These are phyloP conservation scores for Limanda limanda DNA, from an alignment of 2,113 vertebrate species.

Conservation along the genomic window DNA sequence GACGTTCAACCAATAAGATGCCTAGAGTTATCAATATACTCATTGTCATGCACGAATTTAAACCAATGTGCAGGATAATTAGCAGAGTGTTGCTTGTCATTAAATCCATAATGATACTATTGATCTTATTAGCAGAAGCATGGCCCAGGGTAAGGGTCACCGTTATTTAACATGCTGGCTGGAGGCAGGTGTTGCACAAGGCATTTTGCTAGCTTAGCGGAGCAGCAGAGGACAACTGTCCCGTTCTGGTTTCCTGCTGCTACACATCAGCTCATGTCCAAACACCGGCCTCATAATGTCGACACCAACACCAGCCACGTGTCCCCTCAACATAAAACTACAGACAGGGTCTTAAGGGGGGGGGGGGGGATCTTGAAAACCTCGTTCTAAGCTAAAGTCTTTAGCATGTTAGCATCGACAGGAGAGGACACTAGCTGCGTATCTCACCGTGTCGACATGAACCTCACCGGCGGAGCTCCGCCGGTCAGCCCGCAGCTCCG, in stretches of 20 bases:
- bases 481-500: constrained; percentile 66
- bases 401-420: constrained; percentile 59
- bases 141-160: background rate
- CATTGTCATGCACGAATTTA: too few relatives aligned
- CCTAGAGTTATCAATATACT: too few relatives aligned
- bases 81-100: too few relatives aligned
- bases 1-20: too few relatives aligned
- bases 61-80: too few relatives aligned
- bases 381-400: constrained; percentile 22
- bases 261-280: background rate
- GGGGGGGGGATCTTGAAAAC: constrained; percentile 16
- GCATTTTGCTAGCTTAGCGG: constrained; percentile 22
- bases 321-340: background rate
- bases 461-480: constrained; percentile 70
- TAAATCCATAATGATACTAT: too few relatives aligned
- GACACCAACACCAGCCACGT: rapidly evolving
- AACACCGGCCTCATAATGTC: background rate
- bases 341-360: background rate
- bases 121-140: too few relatives aligned
- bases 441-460: constrained; percentile 85
- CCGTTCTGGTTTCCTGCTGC: background rate
- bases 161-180: background rate
- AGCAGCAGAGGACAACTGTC: constrained; percentile 33
- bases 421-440: constrained; percentile 34
- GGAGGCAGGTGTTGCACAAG: constrained; percentile 25